phyloP scores from a whole-genome alignment of 2,797 vertebrate genomes.

The Ispidina picta region DNA sequence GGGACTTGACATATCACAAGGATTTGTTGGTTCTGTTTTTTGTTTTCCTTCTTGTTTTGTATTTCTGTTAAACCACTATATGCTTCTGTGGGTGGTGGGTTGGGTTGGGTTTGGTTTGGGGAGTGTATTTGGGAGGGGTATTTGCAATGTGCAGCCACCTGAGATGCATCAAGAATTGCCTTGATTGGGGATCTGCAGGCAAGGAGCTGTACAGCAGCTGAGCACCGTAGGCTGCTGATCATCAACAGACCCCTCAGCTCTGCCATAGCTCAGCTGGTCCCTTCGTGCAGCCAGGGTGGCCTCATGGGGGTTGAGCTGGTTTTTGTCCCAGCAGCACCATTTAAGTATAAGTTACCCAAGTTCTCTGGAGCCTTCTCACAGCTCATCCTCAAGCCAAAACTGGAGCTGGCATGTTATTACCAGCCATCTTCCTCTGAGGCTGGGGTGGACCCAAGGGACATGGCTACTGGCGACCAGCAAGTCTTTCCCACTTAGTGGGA shows the following conservation, averaged over 20 bases:
- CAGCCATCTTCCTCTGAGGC: neutral
- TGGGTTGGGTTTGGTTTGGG: neutral
- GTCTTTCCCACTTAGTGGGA: neutral
- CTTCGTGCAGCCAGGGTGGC: accelerated
- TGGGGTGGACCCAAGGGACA: accelerated
- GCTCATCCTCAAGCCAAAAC: neutral
- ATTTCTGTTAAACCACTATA: neutral
- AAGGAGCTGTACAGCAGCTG: accelerated
- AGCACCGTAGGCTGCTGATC: neutral
- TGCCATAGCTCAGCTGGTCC: neutral
- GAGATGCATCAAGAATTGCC: neutral
- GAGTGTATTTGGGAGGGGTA: neutral
- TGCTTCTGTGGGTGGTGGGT: neutral
- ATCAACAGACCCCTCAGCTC: neutral
- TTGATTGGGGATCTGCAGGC: neutral
- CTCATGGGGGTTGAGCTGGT: neutral
- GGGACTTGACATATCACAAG: neutral
- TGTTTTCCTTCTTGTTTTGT: neutral
- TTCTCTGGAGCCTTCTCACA: neutral
- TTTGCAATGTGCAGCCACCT: neutral
- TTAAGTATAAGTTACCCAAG: neutral
- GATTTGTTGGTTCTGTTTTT: too few species aligned
- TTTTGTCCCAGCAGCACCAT: neutral
- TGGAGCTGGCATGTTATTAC: neutral
- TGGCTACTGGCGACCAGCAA: neutral